Base-by-base conservation (phyloP, 2,888 invertebrate genomes). In the Eubasilissa splendida region DNA sequence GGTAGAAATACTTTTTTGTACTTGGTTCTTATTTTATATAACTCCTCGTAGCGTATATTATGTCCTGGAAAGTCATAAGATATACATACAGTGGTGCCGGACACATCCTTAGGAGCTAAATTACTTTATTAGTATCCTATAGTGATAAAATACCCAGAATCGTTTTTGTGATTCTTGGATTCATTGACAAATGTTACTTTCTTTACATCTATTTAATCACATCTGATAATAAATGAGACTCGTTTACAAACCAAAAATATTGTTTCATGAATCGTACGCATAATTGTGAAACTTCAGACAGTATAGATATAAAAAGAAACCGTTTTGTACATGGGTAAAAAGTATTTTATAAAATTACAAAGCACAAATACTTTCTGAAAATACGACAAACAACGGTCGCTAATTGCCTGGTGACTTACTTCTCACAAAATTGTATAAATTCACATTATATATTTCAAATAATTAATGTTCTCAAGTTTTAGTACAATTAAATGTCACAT, bases 1-100 rank as follows among this genome's bases (percentile, higher is more conserved):
- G 83, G 83, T 83, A 83, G 83, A 83, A 83, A 82, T 76, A 80
- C 79, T 75, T 79, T 79, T 83, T 83, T 83, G 83, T 83, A 83
- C 83, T 83, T 83, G 78, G 81, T 83, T 82, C 80, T 83, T 83
- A 83, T 82, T 82, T 76, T 71, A 82, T 80, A 83, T 79, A 80
- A 81, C 81, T 80, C 80, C 76, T 76, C 56, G 70, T 68, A 68
- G 76, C 76, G 59, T 76, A 70, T 60, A 70, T 60, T 65, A 58
- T 71, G 65, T 66, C 63, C 70, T 12, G 59, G 60, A 66, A 68
- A 77, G 79, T 79, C 79, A 79, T 81, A 80, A 83, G 81, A 81
- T 74, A 80, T 65, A 77, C 63, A 65, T 65, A 77, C 63, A 65
- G 77, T 77, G 65, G 60, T 79, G 81, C 77, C 77, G 81, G 80